Conservation (phyloP, 2,113 vertebrate species). For the Heteronetta atricapilla region DNA sequence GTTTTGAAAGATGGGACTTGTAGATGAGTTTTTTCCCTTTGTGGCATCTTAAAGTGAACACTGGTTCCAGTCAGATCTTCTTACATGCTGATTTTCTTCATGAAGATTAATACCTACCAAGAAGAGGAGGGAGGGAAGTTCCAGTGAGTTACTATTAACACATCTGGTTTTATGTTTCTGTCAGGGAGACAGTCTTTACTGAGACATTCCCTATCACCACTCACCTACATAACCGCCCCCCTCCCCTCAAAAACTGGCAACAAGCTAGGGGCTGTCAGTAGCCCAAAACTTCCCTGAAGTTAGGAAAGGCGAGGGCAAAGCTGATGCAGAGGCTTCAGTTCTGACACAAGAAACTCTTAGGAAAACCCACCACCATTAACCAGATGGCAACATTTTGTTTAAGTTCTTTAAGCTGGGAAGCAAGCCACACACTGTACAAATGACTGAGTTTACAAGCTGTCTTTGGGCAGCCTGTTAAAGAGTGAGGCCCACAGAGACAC, state of each 20-base stretch:
- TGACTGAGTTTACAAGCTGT: fast-evolving
- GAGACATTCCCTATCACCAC: no score
- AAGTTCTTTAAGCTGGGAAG: neutral
- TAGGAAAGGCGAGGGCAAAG: neutral
- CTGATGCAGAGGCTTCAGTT: neutral
- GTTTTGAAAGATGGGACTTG: neutral
- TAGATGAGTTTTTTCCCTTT: neutral
- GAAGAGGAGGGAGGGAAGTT: neutral
- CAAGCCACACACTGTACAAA: neutral
- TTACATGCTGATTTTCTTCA: neutral
- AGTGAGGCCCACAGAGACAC: fast-evolving
- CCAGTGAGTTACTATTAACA: neutral
- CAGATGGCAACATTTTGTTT: neutral
- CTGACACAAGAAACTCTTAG: neutral
- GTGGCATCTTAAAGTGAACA: slow-evolving; percentile 36
- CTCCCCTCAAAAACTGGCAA: neutral
- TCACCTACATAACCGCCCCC: neutral
- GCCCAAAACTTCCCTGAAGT: neutral
- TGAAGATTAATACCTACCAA: slow-evolving; percentile 1
- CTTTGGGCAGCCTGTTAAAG: fast-evolving
- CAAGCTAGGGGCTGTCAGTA: neutral
- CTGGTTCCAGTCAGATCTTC: neutral
- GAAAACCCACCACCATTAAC: neutral
- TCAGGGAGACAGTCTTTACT: neutral
- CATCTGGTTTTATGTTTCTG: neutral